Base-by-base conservation (phyloP, 1,140 invertebrate genomes). In the Chrysoperla carnea region DNA sequence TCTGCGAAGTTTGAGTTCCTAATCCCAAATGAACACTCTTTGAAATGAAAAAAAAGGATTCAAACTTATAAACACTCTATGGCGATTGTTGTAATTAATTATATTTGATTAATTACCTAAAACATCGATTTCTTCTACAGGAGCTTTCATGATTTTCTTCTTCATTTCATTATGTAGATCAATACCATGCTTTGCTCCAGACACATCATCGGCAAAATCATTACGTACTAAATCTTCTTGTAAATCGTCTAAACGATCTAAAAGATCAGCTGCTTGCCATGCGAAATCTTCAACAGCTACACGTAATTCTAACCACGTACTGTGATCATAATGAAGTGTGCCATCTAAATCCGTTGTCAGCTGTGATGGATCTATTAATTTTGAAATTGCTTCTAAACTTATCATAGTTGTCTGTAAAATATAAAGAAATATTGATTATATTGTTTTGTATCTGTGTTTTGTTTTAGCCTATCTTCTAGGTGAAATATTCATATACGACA, bases 261-360 rank as follows among this genome's bases (percentile, higher is more conserved):
- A 67, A 45, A 96, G 68, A 59, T 96, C 92, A 23, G 82, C 79
- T 2, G 89, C 84, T 67, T 93, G 88, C 85, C 88, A 94, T 42
- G 86, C 80, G 59, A 96, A 91, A 57, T 94, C 89, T 66, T 98
- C 93, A 45, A 95, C 73, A 40, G 85, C 86, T 60, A 95, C 61
- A 65, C 93, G 73, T 27, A 90, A 78, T 53, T 97, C 90, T 49
- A 96, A 88, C 93, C 93, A 99, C 55, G 90, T 84, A 49, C 84
- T 75, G 68, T 98, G 91, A 61, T 97, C 90, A 66, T 97, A 99
- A 50, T 80, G 76, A 47, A 96, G 70, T 8, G 82, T 84, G 33
- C 93, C 93, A 53, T 96, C 91, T 58, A 99, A 77, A 61, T 98
- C 93, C 8, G 75, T 64, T 0, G 92, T 95, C 41, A 99, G 65